Base-by-base conservation (phyloP, 1,140 invertebrate species). In the Tetramorium parvispinum region DNA sequence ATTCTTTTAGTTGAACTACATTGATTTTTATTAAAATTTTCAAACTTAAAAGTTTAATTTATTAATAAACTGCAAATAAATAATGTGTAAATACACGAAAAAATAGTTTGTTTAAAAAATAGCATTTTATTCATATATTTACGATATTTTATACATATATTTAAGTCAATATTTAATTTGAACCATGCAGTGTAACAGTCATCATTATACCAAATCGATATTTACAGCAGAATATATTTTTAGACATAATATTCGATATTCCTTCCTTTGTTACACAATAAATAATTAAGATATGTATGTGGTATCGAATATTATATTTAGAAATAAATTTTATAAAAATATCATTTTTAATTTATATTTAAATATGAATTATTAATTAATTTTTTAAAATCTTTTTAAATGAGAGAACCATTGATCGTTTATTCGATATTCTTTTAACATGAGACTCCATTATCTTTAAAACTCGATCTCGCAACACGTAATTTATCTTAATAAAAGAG, bases 91-190 rank as follows among this genome's bases (percentile, higher is more conserved):
- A 53, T 27, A 68, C 5, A 68, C 2, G 8, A 40, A 1, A 32
- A 27, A 70, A 13, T 21, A 43, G 57, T 70, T 70, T 81, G 16
- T 0, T 27, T 18, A 37, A 46, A 53, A 55, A 68, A 43, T 0
- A 63, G 3, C 16, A 63, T 78, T 65, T 78, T 7, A 43, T 32
- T 49, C 37, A 4, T 5, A 65, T 49, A 65, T 65, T 32, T 3
- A 32, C 2, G 2, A 61, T 13, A 49, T 49, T 46, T 65, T 0
- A 32, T 32, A 7, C 3, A 27, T 21, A 49, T 49, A 49, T 46
- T 32, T 49, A 78, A 65, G 43, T 78, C 40, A n/a, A 37, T 65
- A 78, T 65, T 65, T 78, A 65, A 51, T 78, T 78, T 78, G 11
- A 78, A 63, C 2, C 18, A 63, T 13, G 10, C 21, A 43, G 21